These are phyloP conservation scores for Temnothorax curvispinosus DNA, from an alignment of 1,140 invertebrate genomes.

Conservation along the genomic window DNA sequence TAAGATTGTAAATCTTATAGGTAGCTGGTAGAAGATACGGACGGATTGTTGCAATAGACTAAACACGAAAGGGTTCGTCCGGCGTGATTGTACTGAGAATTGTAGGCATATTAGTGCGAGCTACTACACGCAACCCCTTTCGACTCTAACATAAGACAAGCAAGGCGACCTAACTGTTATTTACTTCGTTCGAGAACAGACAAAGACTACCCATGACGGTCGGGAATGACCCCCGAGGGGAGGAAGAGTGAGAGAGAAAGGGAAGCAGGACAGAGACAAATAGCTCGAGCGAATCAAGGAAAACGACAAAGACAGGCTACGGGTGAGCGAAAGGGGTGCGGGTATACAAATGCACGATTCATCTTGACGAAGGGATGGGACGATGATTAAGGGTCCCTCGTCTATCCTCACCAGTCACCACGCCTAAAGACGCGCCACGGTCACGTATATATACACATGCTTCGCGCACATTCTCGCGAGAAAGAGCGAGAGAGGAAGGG, in stretches of 20 bases:
- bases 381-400: conserved; percentile 78
- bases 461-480: conserved; percentile 13
- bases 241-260: background rate
- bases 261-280: conserved; percentile 34
- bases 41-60: background rate
- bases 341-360: conserved; percentile 76
- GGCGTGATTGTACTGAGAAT: conserved; percentile 36
- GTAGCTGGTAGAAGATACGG: background rate
- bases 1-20: background rate
- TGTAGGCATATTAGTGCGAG: conserved; percentile 25
- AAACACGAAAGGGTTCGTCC: conserved; percentile 16
- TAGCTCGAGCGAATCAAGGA: conserved; percentile 40
- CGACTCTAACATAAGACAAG: conserved; percentile 31
- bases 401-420: conserved; percentile 69
- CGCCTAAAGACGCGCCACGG: conserved; percentile 40
- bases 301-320: conserved; percentile 23
- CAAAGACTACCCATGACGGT: conserved; percentile 36
- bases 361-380: conserved; percentile 77
- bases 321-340: conserved; percentile 56
- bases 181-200: conserved; percentile 38
- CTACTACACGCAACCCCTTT: conserved; percentile 31
- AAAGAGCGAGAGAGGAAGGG: background rate
- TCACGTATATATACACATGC: conserved; percentile 31
- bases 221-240: background rate
- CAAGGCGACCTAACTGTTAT: conserved; percentile 71